Evolutionary conservation across 2,113 vertebrate species (phyloP), one percentile per base, ranked within the genome.

Genomic region (Sebastes fasciatus): DNA sequence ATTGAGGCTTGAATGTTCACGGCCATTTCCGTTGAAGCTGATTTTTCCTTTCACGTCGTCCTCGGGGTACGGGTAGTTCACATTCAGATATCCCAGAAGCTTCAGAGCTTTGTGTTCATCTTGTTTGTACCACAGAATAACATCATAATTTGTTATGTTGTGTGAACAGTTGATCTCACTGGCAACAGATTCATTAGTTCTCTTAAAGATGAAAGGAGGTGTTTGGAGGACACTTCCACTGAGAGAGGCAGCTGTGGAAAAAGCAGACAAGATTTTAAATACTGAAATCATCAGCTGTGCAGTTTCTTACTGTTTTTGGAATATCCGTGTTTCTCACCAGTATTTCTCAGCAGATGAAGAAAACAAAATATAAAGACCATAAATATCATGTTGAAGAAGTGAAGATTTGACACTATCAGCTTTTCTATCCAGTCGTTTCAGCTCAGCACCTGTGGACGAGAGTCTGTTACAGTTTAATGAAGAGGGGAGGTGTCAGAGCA

Each of bases 111-210:
- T n/a, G 2, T 63, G 4, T 49, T 86, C 0, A 0, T 78, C 77
- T 55, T 89, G 81, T 79, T 89, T 94, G 58, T 94, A 94, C 94
- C 94, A 95, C 0, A 92, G 73, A 2, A 94, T 88, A 0, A 0
- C 0, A 0, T 92, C 9, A 19, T 86, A 76, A 17, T 0, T 1
- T 2, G 17, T 0, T 14, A 85, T 80, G 0, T 0, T 80, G 74
- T 94, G 91, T 49, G 86, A 83, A 85, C 94, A 95, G 7, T 7
- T 5, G 5, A 95, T 83, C 72, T 80, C 46, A 5, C 42, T 65
- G 66, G 16, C 2, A 10, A 82, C 80, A 8, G 92, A 70, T 83
- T 92, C 69, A 17, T 43, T 65, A 6, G 1, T 2, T 67, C 11
- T 86, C 64, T 84, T 85, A 4, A 75, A 16, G 19, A 95, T 68